phyloP scores from a whole-genome alignment of 1,140 invertebrate species.

The Pseudomyrmex pallidus region DNA sequence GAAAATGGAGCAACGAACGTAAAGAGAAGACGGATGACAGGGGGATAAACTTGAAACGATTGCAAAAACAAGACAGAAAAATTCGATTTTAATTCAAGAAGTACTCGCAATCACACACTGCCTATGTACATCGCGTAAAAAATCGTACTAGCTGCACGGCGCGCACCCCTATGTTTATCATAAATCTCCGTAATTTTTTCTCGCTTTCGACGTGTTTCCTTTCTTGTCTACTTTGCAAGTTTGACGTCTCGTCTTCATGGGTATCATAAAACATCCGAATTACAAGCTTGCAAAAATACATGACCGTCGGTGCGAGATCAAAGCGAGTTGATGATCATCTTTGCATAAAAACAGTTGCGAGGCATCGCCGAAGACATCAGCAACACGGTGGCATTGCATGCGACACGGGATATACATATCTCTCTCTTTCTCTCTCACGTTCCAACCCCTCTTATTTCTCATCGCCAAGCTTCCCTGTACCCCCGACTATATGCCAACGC shows the following conservation, averaged over 20 bases:
- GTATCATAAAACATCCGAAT: constrained; percentile 19
- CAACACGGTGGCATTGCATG: constrained; percentile 38
- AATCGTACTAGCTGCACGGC: neutral
- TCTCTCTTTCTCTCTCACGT: constrained; percentile 26
- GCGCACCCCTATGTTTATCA: neutral
- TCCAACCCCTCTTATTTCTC: constrained; percentile 46
- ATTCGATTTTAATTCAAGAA: too few species aligned
- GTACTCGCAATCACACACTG: too few species aligned
- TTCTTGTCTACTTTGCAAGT: neutral
- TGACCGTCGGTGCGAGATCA: constrained; percentile 44
- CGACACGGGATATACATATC: constrained; percentile 37
- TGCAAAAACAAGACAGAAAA: neutral
- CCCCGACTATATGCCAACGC: constrained; percentile 22
- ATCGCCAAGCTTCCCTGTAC: constrained; percentile 15
- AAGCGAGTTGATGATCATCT: constrained; percentile 48
- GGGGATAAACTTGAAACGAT: neutral
- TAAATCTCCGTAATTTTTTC: neutral
- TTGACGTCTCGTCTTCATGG: neutral
- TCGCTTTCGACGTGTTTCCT: neutral
- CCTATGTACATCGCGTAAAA: neutral
- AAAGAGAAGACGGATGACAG: constrained; percentile 7
- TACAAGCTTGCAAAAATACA: constrained; percentile 4
- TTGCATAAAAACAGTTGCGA: constrained; percentile 51
- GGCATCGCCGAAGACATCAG: constrained; percentile 51
- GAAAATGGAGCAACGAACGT: constrained; percentile 24